Conservation (phyloP, 2,888 invertebrate species). For the Asteroscopus sphinx region DNA sequence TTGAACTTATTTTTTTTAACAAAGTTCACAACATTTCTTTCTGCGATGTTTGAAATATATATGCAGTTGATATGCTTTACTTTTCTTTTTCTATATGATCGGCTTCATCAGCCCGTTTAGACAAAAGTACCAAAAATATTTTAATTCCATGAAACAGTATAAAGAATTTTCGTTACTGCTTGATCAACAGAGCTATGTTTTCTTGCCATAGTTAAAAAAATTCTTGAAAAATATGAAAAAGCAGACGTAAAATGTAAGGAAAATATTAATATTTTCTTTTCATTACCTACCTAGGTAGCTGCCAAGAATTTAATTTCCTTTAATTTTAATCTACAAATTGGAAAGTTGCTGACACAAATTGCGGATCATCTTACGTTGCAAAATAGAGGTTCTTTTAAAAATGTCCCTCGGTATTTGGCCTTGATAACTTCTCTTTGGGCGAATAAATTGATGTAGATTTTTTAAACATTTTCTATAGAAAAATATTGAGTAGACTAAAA, state of each 20-base stretch:
- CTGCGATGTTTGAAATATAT: too few species aligned
- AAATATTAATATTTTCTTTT: constrained; percentile 5
- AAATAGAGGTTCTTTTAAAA: not conserved
- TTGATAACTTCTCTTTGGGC: not conserved
- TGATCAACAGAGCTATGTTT: constrained; percentile 8
- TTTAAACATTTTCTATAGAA: too few species aligned
- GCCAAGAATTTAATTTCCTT: constrained; percentile 23
- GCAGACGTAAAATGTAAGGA: too few species aligned
- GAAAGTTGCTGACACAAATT: constrained; percentile 1
- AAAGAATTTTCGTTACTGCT: not conserved
- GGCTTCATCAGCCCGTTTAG: too few species aligned
- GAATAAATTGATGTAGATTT: too few species aligned
- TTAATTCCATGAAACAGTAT: not conserved
- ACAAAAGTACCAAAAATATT: not conserved
- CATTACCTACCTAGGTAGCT: not conserved
- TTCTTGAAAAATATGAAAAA: constrained; percentile 1
- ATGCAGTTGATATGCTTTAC: too few species aligned
- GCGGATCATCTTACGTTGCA: constrained; percentile 2
- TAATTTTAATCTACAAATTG: constrained; percentile 8
- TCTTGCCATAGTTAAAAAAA: constrained; percentile 2
- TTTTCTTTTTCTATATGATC: too few species aligned
- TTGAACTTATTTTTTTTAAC: too few species aligned
- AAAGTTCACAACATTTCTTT: too few species aligned
- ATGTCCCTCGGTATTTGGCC: not conserved
- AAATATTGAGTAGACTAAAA: too few species aligned